Percentiles rank a stretch among this genome's conserved stretches.
These are phyloP conservation scores for Andrena bicolor DNA, from an alignment of 2,888 invertebrate genomes.

Conservation along the genomic window DNA sequence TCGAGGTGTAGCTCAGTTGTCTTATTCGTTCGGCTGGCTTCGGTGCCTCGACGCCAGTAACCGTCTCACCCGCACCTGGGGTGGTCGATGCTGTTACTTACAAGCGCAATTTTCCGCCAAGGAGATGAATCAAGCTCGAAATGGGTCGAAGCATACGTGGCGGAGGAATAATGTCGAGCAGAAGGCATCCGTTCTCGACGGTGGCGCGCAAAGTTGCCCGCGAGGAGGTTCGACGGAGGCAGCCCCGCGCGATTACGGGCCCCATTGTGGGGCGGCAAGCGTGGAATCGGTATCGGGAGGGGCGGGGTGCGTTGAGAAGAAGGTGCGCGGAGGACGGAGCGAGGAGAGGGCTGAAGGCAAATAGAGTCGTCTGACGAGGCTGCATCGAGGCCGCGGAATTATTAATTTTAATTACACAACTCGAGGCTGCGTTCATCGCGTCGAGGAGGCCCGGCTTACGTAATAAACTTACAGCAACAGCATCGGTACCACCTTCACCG, in stretches of 20 bases:
- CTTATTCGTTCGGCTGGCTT: no score
- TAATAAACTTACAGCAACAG: conserved; percentile 74
- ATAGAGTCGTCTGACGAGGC: conserved; percentile 72
- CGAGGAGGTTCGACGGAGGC: not conserved
- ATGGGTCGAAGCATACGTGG: no score
- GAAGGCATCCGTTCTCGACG: not conserved
- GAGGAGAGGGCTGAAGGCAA: conserved; percentile 44
- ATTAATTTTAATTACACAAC: conserved; percentile 76
- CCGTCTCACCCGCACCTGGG: no score
- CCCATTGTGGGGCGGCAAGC: conserved; percentile 8
- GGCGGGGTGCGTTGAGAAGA: conserved; percentile 47
- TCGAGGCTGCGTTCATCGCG: conserved; percentile 63
- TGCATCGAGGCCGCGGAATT: conserved; percentile 72
- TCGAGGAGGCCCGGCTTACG: conserved; percentile 68
- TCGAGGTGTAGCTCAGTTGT: not conserved
- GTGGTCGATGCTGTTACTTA: no score
- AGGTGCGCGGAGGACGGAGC: conserved; percentile 8
- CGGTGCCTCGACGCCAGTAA: no score
- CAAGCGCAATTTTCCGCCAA: not conserved
- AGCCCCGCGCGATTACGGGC: conserved; percentile 21
- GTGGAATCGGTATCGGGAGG: conserved; percentile 40
- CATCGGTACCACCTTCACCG: conserved; percentile 61
- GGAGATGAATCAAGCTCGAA: no score
- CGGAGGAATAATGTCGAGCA: not conserved
- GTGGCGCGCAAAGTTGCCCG: conserved; percentile 10